Conservation (phyloP, 2,113 vertebrate species). For the Trematocara stigmaticum region DNA sequence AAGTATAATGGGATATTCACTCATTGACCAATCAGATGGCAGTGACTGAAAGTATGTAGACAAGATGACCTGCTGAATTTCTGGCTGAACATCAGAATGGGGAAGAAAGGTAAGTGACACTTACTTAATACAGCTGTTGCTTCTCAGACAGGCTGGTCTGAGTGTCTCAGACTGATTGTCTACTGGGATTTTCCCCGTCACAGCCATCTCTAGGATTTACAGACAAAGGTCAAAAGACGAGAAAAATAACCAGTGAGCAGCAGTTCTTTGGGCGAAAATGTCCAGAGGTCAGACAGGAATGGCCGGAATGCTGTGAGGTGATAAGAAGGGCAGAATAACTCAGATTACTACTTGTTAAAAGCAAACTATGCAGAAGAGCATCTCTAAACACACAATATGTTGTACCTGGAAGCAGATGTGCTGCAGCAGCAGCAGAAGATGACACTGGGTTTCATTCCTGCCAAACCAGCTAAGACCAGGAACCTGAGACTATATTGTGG, state of each 20-base stretch:
- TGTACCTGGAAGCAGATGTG: neutral
- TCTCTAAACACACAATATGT: neutral
- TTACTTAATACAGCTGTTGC: neutral
- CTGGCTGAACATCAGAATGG: neutral
- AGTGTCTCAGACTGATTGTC: neutral
- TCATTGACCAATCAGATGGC: neutral
- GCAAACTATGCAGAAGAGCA: neutral
- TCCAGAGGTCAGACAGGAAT: neutral
- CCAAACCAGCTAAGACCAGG: neutral
- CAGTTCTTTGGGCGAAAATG: neutral
- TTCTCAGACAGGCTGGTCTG: neutral
- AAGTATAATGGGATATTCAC: neutral
- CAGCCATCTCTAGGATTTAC: neutral
- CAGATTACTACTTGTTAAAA: neutral
- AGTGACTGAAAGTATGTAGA: neutral
- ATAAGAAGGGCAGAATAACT: neutral
- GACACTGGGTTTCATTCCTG: neutral
- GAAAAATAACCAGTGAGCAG: neutral
- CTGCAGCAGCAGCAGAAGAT: neutral
- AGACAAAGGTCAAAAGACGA: neutral
- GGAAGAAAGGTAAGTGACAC: neutral
- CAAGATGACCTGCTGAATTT: neutral
- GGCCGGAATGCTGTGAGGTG: rapidly evolving
- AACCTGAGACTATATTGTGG: neutral
- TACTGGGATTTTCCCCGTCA: neutral